These are phyloP conservation scores for Xiphydria camelus DNA, from an alignment of 2,888 invertebrate species.

Conservation along the genomic window DNA sequence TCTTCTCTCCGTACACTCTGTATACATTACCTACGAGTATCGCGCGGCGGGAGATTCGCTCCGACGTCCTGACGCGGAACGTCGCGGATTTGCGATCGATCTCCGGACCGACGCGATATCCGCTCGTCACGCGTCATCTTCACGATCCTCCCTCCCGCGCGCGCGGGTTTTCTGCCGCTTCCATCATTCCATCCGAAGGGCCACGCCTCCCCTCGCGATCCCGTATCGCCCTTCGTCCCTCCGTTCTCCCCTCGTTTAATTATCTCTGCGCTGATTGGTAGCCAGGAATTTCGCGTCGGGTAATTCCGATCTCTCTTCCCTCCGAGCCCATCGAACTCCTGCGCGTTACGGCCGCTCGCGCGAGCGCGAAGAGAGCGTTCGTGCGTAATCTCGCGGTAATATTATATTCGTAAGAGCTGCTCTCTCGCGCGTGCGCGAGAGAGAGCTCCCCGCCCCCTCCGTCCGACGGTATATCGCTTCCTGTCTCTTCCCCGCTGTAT, in stretches of 20 bases:
- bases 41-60: no score
- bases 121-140: no score
- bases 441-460: not conserved
- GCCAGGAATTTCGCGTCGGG: slow-evolving; percentile 54
- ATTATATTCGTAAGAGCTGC: no score
- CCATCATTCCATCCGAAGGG: slow-evolving; percentile 50
- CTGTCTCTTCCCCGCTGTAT: slow-evolving; percentile 11
- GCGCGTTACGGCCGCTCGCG: no score
- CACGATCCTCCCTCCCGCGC: slow-evolving; percentile 30
- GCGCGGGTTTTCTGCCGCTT: slow-evolving; percentile 46
- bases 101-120: no score
- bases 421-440: no score
- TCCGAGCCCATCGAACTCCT: no score
- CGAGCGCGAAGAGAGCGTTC: no score
- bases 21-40: slow-evolving; percentile 4
- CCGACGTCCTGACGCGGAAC: no score
- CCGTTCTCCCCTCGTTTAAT: slow-evolving; percentile 50
- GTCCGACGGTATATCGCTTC: no score
- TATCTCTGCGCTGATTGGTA: slow-evolving; percentile 56
- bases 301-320: slow-evolving; percentile 47
- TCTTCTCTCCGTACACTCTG: slow-evolving; percentile 2
- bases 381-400: no score
- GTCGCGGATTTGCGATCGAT: no score
- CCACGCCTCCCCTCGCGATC: slow-evolving; percentile 54
- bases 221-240: slow-evolving; percentile 38